Evolutionary conservation across 2,797 vertebrate species (phyloP).

Genomic region (Tenualosa ilisha): DNA sequence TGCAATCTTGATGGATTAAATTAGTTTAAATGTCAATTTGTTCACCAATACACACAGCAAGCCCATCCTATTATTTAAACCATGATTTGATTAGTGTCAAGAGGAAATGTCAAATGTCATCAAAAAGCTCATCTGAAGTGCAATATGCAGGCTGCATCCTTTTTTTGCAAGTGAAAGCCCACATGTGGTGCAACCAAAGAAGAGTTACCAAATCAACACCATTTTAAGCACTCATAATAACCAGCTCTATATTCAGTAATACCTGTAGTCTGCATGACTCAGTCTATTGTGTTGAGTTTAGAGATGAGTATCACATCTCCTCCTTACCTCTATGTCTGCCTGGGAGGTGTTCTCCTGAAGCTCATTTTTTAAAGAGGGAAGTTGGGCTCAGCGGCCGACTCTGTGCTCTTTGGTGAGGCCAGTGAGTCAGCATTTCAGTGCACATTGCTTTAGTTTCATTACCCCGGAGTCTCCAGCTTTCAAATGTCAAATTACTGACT

Average conservation of each 20-base stretch:
- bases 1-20: conserved; percentile 12
- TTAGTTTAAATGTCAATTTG: conserved; percentile 23
- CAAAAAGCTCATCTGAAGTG: conserved; percentile 14
- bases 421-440: background rate
- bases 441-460: conserved; percentile 18
- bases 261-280: background rate
- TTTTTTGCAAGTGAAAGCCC: background rate
- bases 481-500: conserved; percentile 8
- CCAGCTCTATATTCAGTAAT: background rate
- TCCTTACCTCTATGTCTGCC: background rate
- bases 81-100: conserved; percentile 20
- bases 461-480: background rate
- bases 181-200: background rate
- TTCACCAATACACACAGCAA: conserved; percentile 14
- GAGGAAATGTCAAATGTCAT: conserved; percentile 23
- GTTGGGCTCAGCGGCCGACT: background rate
- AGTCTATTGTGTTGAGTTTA: background rate
- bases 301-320: background rate
- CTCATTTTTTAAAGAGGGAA: background rate
- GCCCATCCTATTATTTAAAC: background rate
- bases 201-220: background rate
- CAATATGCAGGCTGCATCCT: background rate
- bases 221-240: background rate
- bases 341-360: background rate
- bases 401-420: background rate